These are phyloP conservation scores for Colossoma macropomum DNA, from an alignment of 2,113 vertebrate genomes.

Conservation along the genomic window DNA sequence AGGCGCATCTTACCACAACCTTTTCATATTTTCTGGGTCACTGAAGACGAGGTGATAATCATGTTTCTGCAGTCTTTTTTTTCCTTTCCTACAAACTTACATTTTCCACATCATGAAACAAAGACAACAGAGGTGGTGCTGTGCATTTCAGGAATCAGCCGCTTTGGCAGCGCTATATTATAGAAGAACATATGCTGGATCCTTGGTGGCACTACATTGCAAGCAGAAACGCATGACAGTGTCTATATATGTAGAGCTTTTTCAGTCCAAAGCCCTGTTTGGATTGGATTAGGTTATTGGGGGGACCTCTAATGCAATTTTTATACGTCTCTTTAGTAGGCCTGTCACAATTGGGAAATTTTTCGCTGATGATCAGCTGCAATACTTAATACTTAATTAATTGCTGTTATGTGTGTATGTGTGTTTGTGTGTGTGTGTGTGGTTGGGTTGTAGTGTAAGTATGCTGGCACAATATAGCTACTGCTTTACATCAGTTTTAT, in stretches of 20 bases:
- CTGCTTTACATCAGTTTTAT: no score
- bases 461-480: no score
- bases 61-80: not conserved
- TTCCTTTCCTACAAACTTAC: not conserved
- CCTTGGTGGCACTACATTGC: not conserved
- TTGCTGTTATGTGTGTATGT: no score
- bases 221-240: not conserved
- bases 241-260: not conserved
- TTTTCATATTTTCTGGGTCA: slow-evolving; percentile 19
- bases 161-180: not conserved
- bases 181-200: not conserved
- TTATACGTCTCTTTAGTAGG: no score
- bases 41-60: not conserved
- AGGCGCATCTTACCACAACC: not conserved
- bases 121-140: not conserved
- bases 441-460: no score
- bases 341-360: no score
- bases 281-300: no score
- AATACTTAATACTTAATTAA: no score
- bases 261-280: no score
- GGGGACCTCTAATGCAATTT: no score
- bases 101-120: slow-evolving; percentile 10
- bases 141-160: not conserved
- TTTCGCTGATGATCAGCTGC: no score
- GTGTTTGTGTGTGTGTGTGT: no score